Conservation (phyloP, 2,113 vertebrate genomes). For the Bubalus kerabau region DNA sequence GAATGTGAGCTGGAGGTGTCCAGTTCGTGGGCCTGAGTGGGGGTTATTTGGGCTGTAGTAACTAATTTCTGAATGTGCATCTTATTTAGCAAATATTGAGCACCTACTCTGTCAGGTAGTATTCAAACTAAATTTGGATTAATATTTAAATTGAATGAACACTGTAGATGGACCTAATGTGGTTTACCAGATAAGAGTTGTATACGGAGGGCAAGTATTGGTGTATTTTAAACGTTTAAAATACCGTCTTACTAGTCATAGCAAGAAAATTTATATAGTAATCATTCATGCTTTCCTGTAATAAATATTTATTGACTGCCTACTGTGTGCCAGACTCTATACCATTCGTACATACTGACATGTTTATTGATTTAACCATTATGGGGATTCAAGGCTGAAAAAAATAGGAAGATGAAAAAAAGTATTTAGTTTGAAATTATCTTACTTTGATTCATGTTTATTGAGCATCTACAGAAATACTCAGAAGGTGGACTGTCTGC, state of each 20-base stretch:
- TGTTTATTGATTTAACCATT: not conserved
- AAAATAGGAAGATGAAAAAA: not conserved
- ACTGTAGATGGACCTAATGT: not conserved
- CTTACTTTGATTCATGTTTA: not conserved
- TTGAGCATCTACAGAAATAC: constrained; percentile 18
- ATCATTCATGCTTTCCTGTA: not conserved
- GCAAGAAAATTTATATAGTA: not conserved
- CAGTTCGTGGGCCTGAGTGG: not conserved
- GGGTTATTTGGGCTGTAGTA: not conserved
- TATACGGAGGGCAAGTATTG: not conserved
- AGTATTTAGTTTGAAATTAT: not conserved
- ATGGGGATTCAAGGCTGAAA: not conserved
- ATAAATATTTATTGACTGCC: not conserved
- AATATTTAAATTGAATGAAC: not conserved
- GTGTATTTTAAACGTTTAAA: not conserved
- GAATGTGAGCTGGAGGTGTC: not conserved
- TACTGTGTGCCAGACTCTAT: not conserved
- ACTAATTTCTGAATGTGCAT: not conserved
- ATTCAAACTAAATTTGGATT: not conserved
- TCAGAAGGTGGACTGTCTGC: not conserved
- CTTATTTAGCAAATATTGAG: not conserved
- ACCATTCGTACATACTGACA: not conserved
- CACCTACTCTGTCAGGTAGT: not conserved
- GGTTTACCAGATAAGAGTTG: not conserved
- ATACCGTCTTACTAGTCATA: not conserved